These are phyloP conservation scores for Leptosomus discolor DNA, from an alignment of 2,113 vertebrate species.

Conservation along the genomic window DNA sequence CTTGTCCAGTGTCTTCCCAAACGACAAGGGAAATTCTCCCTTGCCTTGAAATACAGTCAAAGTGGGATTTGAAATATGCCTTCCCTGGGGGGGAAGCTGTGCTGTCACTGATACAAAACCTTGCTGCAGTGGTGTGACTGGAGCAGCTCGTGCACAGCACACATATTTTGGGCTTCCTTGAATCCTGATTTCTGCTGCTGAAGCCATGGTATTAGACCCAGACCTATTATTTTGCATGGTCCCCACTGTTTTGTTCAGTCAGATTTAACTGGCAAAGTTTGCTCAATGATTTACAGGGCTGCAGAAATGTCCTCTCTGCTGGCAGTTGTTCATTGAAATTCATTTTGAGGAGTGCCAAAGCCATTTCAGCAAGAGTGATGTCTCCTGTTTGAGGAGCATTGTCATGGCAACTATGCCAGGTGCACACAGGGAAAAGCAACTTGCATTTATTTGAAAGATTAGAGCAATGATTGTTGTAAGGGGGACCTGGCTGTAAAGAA, in stretches of 20 bases:
- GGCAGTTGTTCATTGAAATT: constrained; percentile 41
- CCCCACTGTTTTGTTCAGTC: neutral
- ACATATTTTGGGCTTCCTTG: neutral
- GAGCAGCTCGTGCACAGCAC: neutral
- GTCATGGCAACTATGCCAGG: constrained; percentile 61
- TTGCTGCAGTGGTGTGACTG: rapidly evolving
- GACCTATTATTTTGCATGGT: neutral
- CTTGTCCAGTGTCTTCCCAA: neutral
- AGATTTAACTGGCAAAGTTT: neutral
- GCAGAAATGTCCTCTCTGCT: neutral
- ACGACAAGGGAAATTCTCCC: neutral
- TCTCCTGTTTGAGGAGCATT: constrained; percentile 55
- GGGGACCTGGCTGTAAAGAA: neutral
- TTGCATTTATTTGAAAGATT: constrained; percentile 50
- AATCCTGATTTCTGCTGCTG: neutral
- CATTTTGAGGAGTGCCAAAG: constrained; percentile 12
- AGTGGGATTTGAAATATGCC: neutral
- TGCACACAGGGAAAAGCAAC: neutral
- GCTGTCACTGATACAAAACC: neutral
- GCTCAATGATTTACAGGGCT: constrained; percentile 43
- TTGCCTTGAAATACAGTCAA: neutral
- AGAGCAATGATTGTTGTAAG: constrained; percentile 21
- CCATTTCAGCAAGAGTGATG: constrained; percentile 18
- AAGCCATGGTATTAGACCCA: neutral
- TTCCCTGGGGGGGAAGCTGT: neutral